These are phyloP conservation scores for Pelmatolapia mariae DNA, from an alignment of 2,113 vertebrate genomes.

Conservation along the genomic window DNA sequence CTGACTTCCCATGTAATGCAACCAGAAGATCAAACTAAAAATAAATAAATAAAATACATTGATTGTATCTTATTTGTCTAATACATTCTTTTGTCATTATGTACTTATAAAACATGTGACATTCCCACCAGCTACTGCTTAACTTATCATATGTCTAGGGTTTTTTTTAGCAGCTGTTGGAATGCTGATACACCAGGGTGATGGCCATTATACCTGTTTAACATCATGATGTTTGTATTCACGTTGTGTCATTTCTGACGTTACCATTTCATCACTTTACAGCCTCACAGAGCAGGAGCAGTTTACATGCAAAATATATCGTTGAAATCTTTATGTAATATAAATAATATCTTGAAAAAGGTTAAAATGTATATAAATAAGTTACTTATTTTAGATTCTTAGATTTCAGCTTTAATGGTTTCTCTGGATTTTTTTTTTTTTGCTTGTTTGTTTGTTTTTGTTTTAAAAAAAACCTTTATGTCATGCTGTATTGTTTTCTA, in stretches of 20 bases:
- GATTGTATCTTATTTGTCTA: not conserved
- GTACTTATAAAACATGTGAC: not conserved
- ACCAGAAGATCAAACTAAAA: not conserved
- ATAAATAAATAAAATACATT: not conserved
- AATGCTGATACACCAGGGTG: not conserved
- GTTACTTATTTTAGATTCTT: not conserved
- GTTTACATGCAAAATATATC: not conserved
- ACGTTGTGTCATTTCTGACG: not conserved
- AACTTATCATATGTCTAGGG: not conserved
- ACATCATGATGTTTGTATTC: not conserved
- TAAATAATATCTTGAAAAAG: not conserved
- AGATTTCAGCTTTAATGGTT: not conserved
- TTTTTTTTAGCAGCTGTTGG: not conserved
- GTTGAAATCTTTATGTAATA: not conserved
- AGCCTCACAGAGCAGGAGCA: not conserved
- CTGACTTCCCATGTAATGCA: not conserved
- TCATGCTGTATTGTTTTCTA: not conserved
- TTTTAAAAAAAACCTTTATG: accelerated
- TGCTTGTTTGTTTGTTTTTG: not conserved
- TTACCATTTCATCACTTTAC: not conserved
- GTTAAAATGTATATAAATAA: not conserved
- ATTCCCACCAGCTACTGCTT: not conserved
- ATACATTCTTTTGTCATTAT: not conserved
- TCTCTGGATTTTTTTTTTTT: not conserved
- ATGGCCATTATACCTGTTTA: not conserved